Conservation (phyloP, 1,140 invertebrate genomes). For the Brachionus manjavacas region DNA sequence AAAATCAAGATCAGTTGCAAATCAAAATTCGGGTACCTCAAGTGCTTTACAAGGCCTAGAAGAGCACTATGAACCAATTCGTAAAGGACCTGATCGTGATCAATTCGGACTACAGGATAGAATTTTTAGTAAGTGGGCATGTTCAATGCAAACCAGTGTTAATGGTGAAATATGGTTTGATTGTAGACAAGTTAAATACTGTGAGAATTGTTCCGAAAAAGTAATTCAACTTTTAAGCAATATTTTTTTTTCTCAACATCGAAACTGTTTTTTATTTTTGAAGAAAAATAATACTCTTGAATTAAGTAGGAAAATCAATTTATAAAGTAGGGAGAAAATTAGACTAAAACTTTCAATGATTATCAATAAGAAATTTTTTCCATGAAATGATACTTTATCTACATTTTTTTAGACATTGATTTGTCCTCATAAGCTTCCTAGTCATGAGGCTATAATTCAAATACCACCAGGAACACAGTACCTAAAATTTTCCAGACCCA, state of each 20-base stretch:
- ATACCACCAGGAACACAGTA: constrained; percentile 6
- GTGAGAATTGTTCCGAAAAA: constrained; percentile 33
- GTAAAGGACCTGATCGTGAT: constrained; percentile 40
- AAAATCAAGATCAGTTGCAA: constrained; percentile 29
- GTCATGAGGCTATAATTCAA: constrained; percentile 9
- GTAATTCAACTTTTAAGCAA: too few species aligned
- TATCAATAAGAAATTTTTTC: too few species aligned
- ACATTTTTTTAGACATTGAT: neutral
- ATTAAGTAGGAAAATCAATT: neutral
- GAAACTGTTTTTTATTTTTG: too few species aligned
- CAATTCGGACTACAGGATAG: constrained; percentile 30
- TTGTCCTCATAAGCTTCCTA: constrained; percentile 33
- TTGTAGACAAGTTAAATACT: constrained; percentile 36
- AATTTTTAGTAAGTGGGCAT: constrained; percentile 39
- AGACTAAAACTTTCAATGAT: neutral
- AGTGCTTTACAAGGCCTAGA: constrained; percentile 11
- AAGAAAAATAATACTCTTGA: too few species aligned
- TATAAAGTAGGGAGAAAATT: neutral
- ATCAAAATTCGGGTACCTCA: neutral
- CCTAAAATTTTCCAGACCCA: constrained; percentile 3
- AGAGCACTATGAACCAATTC: constrained; percentile 36
- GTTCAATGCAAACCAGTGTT: constrained; percentile 19
- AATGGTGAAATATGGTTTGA: constrained; percentile 31
- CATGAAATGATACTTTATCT: neutral
- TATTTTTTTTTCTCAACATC: too few species aligned